Percentiles rank a stretch among this genome's conserved stretches.
Evolutionary conservation across 2,113 vertebrate genomes (phyloP).

Genomic region (Mustela lutreola): DNA sequence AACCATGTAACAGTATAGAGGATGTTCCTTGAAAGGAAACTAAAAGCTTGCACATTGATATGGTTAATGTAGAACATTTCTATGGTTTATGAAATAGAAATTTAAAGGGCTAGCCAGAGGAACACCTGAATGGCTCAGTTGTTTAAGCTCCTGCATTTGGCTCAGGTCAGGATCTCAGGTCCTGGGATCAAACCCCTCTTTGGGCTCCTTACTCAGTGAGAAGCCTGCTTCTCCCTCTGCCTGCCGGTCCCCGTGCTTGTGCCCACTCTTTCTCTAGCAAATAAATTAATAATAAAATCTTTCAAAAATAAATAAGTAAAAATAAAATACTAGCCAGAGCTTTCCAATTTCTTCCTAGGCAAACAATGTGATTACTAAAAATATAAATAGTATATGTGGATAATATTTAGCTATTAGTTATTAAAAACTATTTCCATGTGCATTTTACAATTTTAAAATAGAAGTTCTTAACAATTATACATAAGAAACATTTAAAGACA

Average conservation of each 20-base stretch:
- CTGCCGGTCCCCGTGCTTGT: no score
- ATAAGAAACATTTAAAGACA: constrained; percentile 30
- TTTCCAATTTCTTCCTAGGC: constrained; percentile 37
- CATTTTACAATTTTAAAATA: constrained; percentile 37
- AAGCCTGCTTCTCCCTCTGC: no score
- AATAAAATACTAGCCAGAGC: background rate
- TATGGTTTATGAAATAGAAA: background rate
- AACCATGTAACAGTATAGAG: background rate
- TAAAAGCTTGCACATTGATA: background rate
- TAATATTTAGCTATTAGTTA: background rate
- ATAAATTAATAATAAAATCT: no score
- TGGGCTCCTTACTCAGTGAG: no score
- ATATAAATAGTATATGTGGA: background rate
- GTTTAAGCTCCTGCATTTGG: no score
- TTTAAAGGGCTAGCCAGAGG: background rate
- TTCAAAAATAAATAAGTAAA: no score
- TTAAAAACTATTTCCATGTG: constrained; percentile 39
- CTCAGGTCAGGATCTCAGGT: no score
- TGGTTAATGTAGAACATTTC: background rate
- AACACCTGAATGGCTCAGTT: no score
- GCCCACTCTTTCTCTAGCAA: no score
- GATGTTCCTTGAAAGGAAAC: background rate
- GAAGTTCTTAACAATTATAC: constrained; percentile 48
- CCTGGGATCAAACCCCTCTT: no score
- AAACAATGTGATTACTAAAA: background rate